Base-by-base conservation (phyloP, 2,888 invertebrate genomes). In the Desoria tigrina region DNA sequence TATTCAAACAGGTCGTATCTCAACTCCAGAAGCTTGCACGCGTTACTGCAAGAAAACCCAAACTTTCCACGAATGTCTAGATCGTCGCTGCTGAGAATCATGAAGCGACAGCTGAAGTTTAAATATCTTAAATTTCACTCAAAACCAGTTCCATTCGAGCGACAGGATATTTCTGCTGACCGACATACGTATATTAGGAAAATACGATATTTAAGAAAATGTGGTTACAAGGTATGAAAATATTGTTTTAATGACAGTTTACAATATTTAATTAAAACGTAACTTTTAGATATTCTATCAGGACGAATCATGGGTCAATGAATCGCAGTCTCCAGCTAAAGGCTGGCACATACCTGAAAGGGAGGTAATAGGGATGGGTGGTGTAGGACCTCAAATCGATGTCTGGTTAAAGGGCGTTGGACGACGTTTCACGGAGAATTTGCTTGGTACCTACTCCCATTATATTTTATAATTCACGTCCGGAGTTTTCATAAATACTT, bases 401-500 rank as follows among this genome's bases (percentile, higher is more conserved):
- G 11, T 32, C 4, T 56, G 56, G 56, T 18, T 56, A 27, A 27
- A 18, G 9, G 56, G 56, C 6, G 37, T 56, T 32, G 56, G 56
- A n/a, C 56, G 32, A n/a, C 56, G 56, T n/a, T 56, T 56, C 32
- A 21, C 56, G 4, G 56, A 56, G 7, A 21, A 21, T 14, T n/a
- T 56, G 9, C 4, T 24, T 14, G 49, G 49, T n/a, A n/a, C n/a
- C n/a, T n/a, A n/a, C n/a, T n/a, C n/a, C n/a, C n/a, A n/a, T n/a
- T n/a, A n/a, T n/a, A n/a, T n/a, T n/a, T n/a, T n/a, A n/a, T n/a
- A n/a, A n/a, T n/a, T n/a, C n/a, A n/a, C n/a, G n/a, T n/a, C n/a
- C n/a, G n/a, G n/a, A n/a, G n/a, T n/a, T n/a, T n/a, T n/a, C n/a
- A n/a, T n/a, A n/a, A n/a, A n/a, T n/a, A n/a, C n/a, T n/a, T n/a